Base-by-base conservation (phyloP, 2,113 vertebrate genomes). In the Poecilia latipinna region DNA sequence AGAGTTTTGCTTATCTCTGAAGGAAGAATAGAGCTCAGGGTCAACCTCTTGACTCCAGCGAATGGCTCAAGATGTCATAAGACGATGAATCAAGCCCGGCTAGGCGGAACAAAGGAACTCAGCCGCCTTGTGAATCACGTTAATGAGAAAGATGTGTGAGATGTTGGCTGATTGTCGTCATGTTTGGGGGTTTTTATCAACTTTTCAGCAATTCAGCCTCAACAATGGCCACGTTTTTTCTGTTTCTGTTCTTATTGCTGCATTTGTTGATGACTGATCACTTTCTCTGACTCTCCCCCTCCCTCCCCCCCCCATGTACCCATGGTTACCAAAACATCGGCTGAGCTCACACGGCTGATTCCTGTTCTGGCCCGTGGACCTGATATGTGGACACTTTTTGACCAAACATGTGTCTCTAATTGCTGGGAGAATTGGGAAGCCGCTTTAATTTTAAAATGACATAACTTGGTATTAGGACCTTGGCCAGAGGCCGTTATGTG, bases 41-140 rank as follows among this genome's bases (percentile, higher is more conserved):
- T 73, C 31, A 73, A 82, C 63, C 24, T 48, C 26, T 11, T 54
- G 60, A 15, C 66, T 77, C 35, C 60, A 57, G 28, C 3, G 70
- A 15, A 19, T 35, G 65, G 57, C n/a, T 63, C 15, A 19, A 29
- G 64, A 13, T 32, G 0, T 61, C 77, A 69, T 29, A 61, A 35
- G 64, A 42, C 35, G 19, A 48, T 24, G 37, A 35, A n/a, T 61
- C 15, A 6, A 17, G 62, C 28, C n/a, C 48, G 28, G 37, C 65
- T 39, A 57, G n/a, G 24, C 71, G 7, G n/a, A 63, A 64, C 4
- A 24, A 68, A 17, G 57, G 37, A 17, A 29, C 44, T n/a, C 17
- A 54, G 54, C 1, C 39, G 63, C 77, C 6, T 51, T 12, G 4
- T 42, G 24, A 12, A 4, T 1, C 44, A 32, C 60, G 44, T 71